Percentiles rank a stretch among this genome's conserved stretches.
phyloP scores from a whole-genome alignment of 2,888 invertebrate species.

The Elaeidobius kamerunicus region DNA sequence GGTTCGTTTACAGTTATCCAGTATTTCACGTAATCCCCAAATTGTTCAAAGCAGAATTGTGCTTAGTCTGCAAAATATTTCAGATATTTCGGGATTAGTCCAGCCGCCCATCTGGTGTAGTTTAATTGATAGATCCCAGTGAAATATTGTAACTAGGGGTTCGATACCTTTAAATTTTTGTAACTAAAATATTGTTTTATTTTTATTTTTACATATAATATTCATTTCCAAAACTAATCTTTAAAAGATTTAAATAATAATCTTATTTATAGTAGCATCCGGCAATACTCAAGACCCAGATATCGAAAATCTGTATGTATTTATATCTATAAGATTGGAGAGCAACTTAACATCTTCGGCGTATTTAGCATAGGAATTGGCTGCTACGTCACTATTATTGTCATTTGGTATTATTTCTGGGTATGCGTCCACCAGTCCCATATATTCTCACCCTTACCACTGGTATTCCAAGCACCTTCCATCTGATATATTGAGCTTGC shows the following conservation, averaged over 20 bases:
- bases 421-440: conserved; percentile 56
- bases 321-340: conserved; percentile 50
- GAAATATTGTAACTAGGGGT: conserved; percentile 63
- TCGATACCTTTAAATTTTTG: conserved; percentile 46
- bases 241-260: conserved; percentile 75
- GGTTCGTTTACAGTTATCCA: conserved; percentile 68
- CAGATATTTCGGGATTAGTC: conserved; percentile 59
- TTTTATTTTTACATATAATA: not conserved
- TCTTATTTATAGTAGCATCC: conserved; percentile 62
- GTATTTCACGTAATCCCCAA: conserved; percentile 57
- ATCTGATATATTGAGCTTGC: conserved; percentile 42
- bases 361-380: conserved; percentile 67
- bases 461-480: conserved; percentile 39
- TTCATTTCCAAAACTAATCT: conserved; percentile 57
- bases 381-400: conserved; percentile 63
- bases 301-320: conserved; percentile 56
- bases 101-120: conserved; percentile 60
- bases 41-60: conserved; percentile 54
- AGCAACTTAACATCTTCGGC: conserved; percentile 63
- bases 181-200: conserved; percentile 37
- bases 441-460: conserved; percentile 61
- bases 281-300: conserved; percentile 77
- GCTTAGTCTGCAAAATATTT: conserved; percentile 61
- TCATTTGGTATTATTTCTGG: conserved; percentile 55
- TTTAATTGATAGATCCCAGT: conserved; percentile 44